phyloP scores from a whole-genome alignment of 2,888 invertebrate genomes.

The Lochmaea capreae region DNA sequence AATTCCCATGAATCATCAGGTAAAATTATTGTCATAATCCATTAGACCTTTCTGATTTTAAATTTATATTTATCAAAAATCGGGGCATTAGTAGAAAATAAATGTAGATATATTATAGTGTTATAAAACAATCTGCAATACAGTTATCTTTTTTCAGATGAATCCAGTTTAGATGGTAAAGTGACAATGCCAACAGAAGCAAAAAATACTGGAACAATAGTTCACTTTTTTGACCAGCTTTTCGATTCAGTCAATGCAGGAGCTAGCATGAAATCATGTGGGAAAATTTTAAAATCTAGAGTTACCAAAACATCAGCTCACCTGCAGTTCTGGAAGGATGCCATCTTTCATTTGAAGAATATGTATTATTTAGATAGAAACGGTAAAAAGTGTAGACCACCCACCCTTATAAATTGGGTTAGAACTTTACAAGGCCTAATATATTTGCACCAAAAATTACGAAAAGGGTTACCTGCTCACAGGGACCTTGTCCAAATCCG shows the following conservation, averaged over 20 bases:
- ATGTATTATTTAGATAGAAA: slow-evolving; percentile 1
- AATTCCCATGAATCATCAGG: too few species aligned
- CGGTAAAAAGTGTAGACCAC: slow-evolving; percentile 4
- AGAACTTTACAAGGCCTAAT: slow-evolving; percentile 1
- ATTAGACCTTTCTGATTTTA: too few species aligned
- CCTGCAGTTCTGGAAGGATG: slow-evolving; percentile 5
- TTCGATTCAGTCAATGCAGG: slow-evolving; percentile 7
- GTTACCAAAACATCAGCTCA: not conserved
- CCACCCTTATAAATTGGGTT: slow-evolving; percentile 7
- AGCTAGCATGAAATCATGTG: not conserved
- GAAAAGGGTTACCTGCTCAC: too few species aligned
- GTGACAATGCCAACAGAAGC: slow-evolving; percentile 4
- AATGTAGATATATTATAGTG: too few species aligned
- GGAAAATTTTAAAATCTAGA: slow-evolving; percentile 5
- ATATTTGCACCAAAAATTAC: too few species aligned
- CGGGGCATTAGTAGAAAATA: too few species aligned
- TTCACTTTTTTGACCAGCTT: not conserved
- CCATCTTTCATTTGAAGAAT: not conserved
- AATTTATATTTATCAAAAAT: too few species aligned
- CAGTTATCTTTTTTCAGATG: too few species aligned
- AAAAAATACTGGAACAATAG: slow-evolving; percentile 4
- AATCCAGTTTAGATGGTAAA: slow-evolving; percentile 1
- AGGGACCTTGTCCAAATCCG: too few species aligned
- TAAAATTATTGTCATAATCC: too few species aligned
- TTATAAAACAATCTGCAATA: too few species aligned